Conservation (phyloP, 2,797 vertebrate species). For the Petrocephalus schoutedeni region DNA sequence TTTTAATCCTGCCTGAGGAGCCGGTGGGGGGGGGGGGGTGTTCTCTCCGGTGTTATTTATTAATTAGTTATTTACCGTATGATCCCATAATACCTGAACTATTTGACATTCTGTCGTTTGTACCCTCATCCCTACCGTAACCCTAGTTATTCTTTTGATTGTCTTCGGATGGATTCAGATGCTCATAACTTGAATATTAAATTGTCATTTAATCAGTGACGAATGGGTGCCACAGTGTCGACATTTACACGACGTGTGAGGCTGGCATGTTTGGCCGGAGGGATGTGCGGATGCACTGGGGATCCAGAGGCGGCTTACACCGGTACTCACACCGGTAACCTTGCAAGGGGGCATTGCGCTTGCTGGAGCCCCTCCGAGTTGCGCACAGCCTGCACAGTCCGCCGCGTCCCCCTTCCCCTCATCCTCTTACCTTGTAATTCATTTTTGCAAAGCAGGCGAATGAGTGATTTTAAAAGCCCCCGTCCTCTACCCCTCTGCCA, state of each 20-base stretch:
- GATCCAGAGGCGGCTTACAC: constrained; percentile 31
- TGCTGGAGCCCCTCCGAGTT: constrained; percentile 40
- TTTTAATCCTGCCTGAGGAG: neutral
- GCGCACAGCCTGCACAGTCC: constrained; percentile 41
- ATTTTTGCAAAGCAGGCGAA: neutral
- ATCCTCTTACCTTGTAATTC: neutral
- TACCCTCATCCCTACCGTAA: neutral
- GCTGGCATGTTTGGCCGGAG: neutral
- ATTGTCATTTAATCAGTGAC: constrained; percentile 2
- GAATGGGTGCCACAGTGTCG: neutral
- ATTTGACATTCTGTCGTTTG: neutral
- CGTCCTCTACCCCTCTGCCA: neutral
- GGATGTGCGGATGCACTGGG: constrained; percentile 29
- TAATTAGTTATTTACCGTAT: constrained; percentile 5
- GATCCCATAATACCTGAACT: neutral
- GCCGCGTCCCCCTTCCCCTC: neutral
- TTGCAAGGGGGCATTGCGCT: constrained; percentile 58
- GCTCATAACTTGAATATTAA: constrained; percentile 14
- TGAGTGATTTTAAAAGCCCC: neutral
- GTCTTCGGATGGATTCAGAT: constrained; percentile 8
- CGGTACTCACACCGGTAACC: constrained; percentile 58
- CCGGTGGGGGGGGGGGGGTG: too few relatives aligned
- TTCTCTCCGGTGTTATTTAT: neutral
- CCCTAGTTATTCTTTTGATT: neutral
- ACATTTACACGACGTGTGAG: neutral